Base-by-base conservation (phyloP, 2,113 vertebrate species). In the Malurus elegans region DNA sequence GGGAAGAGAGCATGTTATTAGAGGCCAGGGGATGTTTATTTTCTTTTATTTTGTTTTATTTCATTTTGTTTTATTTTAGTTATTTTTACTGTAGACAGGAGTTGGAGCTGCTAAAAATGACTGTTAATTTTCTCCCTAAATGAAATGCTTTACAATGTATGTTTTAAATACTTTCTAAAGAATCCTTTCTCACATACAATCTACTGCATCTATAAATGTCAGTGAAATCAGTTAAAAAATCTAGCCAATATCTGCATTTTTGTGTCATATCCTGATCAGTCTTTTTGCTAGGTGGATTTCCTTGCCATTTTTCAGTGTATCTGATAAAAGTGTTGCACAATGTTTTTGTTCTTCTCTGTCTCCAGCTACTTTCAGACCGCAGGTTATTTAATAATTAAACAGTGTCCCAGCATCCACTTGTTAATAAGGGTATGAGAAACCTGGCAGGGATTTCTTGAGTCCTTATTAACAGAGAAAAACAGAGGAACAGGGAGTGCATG, bases 361-460 rank as follows among this genome's bases (percentile, higher is more conserved):
- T 86, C 34, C 40, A 45, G 42, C 56, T 82, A 29, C 51, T 80
- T 80, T 62, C 54, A 56, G 47, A 36, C 45, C 51, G 51, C 31
- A 36, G 18, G 34, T 83, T 84, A 17, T 93, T 95, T 88, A 95
- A 74, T 72, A 90, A 47, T 94, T 92, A 86, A 94, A 83, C 64
- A 88, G 9, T 83, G 85, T 88, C 24, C 1, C 79, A 90, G 36
- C 53, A 70, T 56, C 51, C 64, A 61, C 38, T 79, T 83, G 25
- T 78, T 94, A 83, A 86, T 90, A 64, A 76, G 67, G 34, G n/a
- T 72, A 18, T 70, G 76, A 86, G 44, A 87, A 84, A 42, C 14
- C 28, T 79, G 76, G 65, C 79, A 64, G 48, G 24, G 42, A 48
- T 89, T 95, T 90, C 29, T 51, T n/a, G 38, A 91, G 76, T 81